Conservation (phyloP, 2,888 invertebrate species). For the Eremobia ochroleuca region DNA sequence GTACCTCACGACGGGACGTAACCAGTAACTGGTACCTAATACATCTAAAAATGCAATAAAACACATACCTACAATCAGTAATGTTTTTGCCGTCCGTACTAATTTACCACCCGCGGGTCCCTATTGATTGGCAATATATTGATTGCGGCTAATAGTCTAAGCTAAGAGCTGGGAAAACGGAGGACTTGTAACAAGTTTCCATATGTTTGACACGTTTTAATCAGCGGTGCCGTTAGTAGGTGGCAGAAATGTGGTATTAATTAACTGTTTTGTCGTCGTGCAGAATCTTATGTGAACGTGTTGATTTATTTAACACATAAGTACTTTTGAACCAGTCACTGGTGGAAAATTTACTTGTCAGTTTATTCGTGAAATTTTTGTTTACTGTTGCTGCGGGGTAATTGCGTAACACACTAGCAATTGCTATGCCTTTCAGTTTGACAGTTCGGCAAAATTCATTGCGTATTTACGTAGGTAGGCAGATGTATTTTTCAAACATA, state of each 20-base stretch:
- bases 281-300: background rate
- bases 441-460: no score
- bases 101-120: conserved; percentile 74
- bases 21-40: conserved; percentile 20
- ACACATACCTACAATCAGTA: conserved; percentile 38
- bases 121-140: conserved; percentile 59
- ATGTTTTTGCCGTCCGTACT: conserved; percentile 71
- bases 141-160: conserved; percentile 55
- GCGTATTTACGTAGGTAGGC: no score
- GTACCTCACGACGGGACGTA: conserved; percentile 38
- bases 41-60: conserved; percentile 54
- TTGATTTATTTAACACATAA: background rate
- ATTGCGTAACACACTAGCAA: no score
- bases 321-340: background rate
- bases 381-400: no score
- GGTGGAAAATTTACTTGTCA: no score
- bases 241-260: conserved; percentile 19
- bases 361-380: no score
- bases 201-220: conserved; percentile 45
- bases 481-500: no score
- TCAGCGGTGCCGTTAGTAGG: conserved; percentile 14
- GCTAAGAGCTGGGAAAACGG: conserved; percentile 46
- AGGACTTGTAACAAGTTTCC: conserved; percentile 34
- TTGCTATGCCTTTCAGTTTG: no score
- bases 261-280: conserved; percentile 13